phyloP scores from a whole-genome alignment of 2,888 invertebrate species.

The Drosophila sordidula region DNA sequence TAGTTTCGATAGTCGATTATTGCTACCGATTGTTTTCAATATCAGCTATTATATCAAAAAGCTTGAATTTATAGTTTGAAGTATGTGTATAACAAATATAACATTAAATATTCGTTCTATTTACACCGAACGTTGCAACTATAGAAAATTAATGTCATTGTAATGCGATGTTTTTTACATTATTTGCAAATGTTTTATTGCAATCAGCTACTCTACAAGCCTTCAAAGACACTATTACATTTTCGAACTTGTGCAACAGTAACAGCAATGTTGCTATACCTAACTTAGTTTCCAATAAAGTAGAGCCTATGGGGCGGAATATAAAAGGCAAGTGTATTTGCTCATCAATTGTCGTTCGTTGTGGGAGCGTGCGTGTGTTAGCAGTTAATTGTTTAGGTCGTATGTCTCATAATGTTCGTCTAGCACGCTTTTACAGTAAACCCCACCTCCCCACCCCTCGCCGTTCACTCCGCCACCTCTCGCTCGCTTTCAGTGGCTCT shows the following conservation, averaged over 20 bases:
- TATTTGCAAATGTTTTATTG: too few relatives aligned
- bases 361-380: slow-evolving; percentile 39
- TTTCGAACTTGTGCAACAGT: neutral
- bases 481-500: neutral
- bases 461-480: neutral
- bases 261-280: too few relatives aligned
- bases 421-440: slow-evolving; percentile 11
- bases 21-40: too few relatives aligned
- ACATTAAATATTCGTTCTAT: too few relatives aligned
- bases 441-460: neutral
- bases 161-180: too few relatives aligned
- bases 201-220: too few relatives aligned
- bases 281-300: neutral
- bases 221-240: too few relatives aligned
- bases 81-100: neutral
- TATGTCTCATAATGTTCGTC: slow-evolving; percentile 33
- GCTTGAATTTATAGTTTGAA: too few relatives aligned
- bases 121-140: too few relatives aligned
- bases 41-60: too few relatives aligned
- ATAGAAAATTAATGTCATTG: too few relatives aligned
- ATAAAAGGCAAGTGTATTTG: slow-evolving; percentile 43
- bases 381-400: slow-evolving; percentile 55
- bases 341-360: slow-evolving; percentile 36
- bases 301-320: neutral
- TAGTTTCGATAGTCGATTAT: too few relatives aligned